These are phyloP conservation scores for Zosterops lateralis DNA, from an alignment of 2,113 vertebrate genomes.

Conservation along the genomic window DNA sequence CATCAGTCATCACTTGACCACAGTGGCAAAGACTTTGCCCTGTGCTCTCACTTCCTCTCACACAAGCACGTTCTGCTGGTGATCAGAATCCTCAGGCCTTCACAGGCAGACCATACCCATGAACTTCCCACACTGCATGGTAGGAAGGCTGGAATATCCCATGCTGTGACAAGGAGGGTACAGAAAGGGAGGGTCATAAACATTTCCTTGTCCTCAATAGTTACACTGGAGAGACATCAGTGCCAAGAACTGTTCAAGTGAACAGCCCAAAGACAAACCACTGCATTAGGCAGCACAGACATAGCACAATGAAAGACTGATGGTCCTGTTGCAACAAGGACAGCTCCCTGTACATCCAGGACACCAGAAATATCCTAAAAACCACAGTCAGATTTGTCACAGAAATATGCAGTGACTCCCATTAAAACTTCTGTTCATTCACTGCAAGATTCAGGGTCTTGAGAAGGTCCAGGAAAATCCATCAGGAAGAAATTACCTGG, in stretches of 20 bases:
- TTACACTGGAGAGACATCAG: not conserved
- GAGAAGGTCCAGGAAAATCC: not conserved
- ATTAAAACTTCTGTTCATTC: not conserved
- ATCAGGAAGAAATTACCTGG: not conserved
- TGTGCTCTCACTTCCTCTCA: not conserved
- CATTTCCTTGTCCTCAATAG: not conserved
- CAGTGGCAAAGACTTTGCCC: not conserved
- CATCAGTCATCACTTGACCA: not conserved
- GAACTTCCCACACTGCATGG: not conserved
- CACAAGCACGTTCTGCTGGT: not conserved
- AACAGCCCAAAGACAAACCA: not conserved
- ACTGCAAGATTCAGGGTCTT: not conserved
- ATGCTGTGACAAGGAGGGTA: not conserved
- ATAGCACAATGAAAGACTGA: not conserved
- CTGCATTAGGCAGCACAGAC: not conserved
- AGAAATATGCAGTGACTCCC: not conserved
- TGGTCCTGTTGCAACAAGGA: not conserved
- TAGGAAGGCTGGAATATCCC: not conserved
- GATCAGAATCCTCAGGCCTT: not conserved
- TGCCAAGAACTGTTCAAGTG: not conserved
- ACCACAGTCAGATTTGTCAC: not conserved
- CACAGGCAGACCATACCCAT: accelerated
- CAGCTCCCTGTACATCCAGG: not conserved
- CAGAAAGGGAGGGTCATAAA: not conserved
- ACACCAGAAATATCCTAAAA: not conserved